Evolutionary conservation across 2,888 invertebrate species (phyloP).

Genomic region (Syrphus vitripennis): DNA sequence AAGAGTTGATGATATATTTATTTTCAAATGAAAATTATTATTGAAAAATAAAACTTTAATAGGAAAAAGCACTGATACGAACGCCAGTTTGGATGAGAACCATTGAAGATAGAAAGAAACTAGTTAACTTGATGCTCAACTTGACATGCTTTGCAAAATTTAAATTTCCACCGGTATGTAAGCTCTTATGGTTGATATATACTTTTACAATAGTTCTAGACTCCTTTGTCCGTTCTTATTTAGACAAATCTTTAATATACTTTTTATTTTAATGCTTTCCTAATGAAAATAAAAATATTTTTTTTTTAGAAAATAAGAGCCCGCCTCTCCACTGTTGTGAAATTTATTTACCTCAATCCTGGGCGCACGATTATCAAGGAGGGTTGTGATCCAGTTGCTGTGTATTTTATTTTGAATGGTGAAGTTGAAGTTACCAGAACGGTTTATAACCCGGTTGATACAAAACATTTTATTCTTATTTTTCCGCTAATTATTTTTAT

Average conservation of each 20-base stretch:
- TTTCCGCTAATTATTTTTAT: not conserved
- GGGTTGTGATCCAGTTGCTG: slow-evolving; percentile 83
- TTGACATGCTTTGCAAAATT: slow-evolving; percentile 85
- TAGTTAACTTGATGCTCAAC: slow-evolving; percentile 84
- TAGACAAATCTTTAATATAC: too few relatives aligned
- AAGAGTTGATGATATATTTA: slow-evolving; percentile 66
- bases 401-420: slow-evolving; percentile 86
- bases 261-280: too few relatives aligned
- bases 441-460: slow-evolving; percentile 75
- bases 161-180: slow-evolving; percentile 83
- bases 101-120: slow-evolving; percentile 84
- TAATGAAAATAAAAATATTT: slow-evolving; percentile 70
- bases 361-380: slow-evolving; percentile 85
- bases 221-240: too few relatives aligned
- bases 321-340: slow-evolving; percentile 84
- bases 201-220: too few relatives aligned
- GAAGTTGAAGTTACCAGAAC: slow-evolving; percentile 79
- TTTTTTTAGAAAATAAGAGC: slow-evolving; percentile 83
- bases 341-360: slow-evolving; percentile 84
- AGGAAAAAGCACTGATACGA: slow-evolving; percentile 85
- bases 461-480: too few relatives aligned
- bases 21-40: too few relatives aligned
- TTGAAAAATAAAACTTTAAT: too few relatives aligned
- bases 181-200: too few relatives aligned
- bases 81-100: slow-evolving; percentile 83